Evolutionary conservation across 2,888 invertebrate genomes (phyloP), one percentile per base, ranked within the genome.

Genomic region (Philereme transversata): DNA sequence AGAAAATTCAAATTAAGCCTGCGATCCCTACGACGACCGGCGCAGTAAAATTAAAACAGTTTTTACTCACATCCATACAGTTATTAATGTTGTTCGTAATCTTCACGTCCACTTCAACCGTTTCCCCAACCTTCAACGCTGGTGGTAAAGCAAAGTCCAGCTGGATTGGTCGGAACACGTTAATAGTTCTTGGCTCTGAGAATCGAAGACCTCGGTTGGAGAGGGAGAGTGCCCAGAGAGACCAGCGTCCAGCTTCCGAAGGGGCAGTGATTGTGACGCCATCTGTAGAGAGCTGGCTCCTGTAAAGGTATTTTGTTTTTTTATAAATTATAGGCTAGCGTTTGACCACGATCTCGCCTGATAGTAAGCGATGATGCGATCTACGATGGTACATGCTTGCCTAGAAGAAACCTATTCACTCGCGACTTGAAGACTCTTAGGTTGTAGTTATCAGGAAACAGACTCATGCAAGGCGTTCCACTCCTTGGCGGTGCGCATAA

Each of bases 81-180:
- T 94, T 94, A 75, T 95, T 94, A 73, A 95, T 93, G 65, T 95
- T 95, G 74, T 95, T 95, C 0, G 93, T 94, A 60, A 95, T 95
- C 82, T 94, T 94, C 68, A 95, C 94, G 70, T 95, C 95, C n/a
- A 95, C 94, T 76, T 95, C 95, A 0, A 95, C 91, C 0, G 94
- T 93, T 77, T 95, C 95, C 0, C 95, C 93, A 7, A 95, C 94
- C 68, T 93, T 92, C 72, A 95, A 77, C 2, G 93, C 93, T 0
- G 93, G 90, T 4, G 95, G 95, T 5, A 94, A 82, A 0, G 92
- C 84, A 76, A 95, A 94, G 80, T 94, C 94, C 61, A 94, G 91
- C 70, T 94, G 94, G 7, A 95, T 91, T 0, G 95, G 94, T 3
- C 94, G 86, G 79, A 94, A 94, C 44, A 95, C 94, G 73, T 93